Base-by-base conservation (phyloP, 2,797 vertebrate genomes). In the Lacerta viridis region DNA sequence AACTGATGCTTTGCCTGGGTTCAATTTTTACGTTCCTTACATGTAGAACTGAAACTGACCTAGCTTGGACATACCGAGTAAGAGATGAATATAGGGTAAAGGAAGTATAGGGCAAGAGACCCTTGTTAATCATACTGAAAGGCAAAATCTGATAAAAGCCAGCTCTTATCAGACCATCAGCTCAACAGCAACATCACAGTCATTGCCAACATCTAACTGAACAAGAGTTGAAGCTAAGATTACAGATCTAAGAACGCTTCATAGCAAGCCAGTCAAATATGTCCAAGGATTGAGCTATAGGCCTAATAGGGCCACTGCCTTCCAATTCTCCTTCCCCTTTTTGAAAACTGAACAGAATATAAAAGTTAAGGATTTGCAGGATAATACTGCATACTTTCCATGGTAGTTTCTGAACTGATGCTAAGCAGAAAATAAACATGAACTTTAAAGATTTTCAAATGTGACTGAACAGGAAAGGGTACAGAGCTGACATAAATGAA, bases 121-220 rank as follows among this genome's bases (percentile, higher is more conserved):
- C 46, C 81, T 69, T 41, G 10, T 55, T 50, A 43, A 39, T 41
- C 17, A 78, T 71, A 74, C 0, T 80, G n/a, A 89, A 83, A 1
- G 5, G 91, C 61, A 66, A 83, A 2, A 33, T 78, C 59, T 46
- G 85, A 90, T 90, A 88, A 85, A 29, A 1, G 18, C n/a, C 79
- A 68, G 27, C 15, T 43, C 8, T 11, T 46, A 41, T 71, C 23
- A 36, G 83, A 17, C 25, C 10, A 5, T 50, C 23, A 17, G 2
- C 77, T 77, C 33, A 29, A 81, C 59, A 82, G 82, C 64, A 46
- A 4, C 41, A 69, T 50, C n/a, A 55, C 13, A 55, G 50, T 23
- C 1, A 27, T 69, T 39, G 11, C 41, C 50, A 50, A n/a, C 46
- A 50, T 64, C 11, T 50, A 36, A 23, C 27, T 15, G 11, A 46